Percentiles rank a stretch among this genome's conserved stretches.
Conservation (phyloP, 1,140 invertebrate species). For the Oscheius sp. region DNA sequence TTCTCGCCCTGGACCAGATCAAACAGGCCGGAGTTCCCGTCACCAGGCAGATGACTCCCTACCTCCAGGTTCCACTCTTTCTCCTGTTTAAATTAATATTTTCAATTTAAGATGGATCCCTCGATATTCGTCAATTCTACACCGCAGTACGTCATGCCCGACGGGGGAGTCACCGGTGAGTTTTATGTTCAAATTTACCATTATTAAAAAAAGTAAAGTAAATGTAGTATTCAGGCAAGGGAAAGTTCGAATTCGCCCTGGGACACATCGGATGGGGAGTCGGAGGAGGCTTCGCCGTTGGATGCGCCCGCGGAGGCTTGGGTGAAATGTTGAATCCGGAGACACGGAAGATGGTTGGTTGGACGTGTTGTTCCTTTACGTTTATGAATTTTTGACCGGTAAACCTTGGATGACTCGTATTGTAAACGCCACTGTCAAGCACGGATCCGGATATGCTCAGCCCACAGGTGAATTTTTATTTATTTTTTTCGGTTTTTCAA, state of each 20-base stretch:
- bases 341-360: conserved; percentile 35
- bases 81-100: conserved; percentile 12
- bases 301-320: conserved; percentile 35
- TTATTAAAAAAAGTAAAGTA: neutral
- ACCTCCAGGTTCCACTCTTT: conserved; percentile 35
- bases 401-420: conserved; percentile 46
- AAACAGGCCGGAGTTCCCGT: conserved; percentile 39
- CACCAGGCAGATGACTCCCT: conserved; percentile 39
- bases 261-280: conserved; percentile 43
- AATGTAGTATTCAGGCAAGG: neutral
- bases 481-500: neutral
- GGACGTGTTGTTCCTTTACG: neutral
- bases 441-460: conserved; percentile 44
- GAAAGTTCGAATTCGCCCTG: conserved; percentile 43
- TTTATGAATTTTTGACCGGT: conserved; percentile 29
- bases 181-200: neutral
- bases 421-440: conserved; percentile 45
- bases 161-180: conserved; percentile 31
- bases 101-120: conserved; percentile 41
- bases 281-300: conserved; percentile 38
- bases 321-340: conserved; percentile 38
- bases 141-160: conserved; percentile 43
- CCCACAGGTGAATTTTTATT: conserved; percentile 17
- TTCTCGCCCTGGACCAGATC: conserved; percentile 41
- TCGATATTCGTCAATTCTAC: conserved; percentile 37